phyloP scores from a whole-genome alignment of 92 coral and sea anemone species.

The Epizoanthus fatuus region DNA sequence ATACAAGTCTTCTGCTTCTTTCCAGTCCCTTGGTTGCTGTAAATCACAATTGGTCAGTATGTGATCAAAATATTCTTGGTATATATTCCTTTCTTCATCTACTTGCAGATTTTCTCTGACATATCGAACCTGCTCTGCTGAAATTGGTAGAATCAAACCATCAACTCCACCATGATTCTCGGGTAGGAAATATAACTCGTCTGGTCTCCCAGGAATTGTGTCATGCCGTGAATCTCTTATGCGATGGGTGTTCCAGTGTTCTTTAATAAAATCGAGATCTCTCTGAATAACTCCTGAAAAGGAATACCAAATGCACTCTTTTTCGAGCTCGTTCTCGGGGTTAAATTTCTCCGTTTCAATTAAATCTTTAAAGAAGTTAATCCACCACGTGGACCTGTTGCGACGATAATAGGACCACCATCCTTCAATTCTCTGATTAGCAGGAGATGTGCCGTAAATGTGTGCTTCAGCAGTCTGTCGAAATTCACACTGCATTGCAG shows the following conservation, averaged over 20 bases:
- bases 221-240: conserved; percentile 50
- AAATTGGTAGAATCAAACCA: conserved; percentile 34
- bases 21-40: conserved; percentile 53
- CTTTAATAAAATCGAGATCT: not conserved
- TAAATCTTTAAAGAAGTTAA: conserved; percentile 66
- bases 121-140: conserved; percentile 30
- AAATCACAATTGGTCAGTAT: conserved; percentile 25
- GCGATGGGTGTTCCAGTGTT: too few relatives aligned
- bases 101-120: conserved; percentile 50
- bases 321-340: conserved; percentile 61
- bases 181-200: conserved; percentile 62
- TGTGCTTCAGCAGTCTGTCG: conserved; percentile 60
- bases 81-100: conserved; percentile 44
- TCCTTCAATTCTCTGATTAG: conserved; percentile 61
- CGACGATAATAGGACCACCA: conserved; percentile 59
- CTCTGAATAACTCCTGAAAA: conserved; percentile 57
- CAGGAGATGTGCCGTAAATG: conserved; percentile 55
- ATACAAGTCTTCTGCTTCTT: conserved; percentile 58
- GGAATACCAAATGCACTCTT: conserved; percentile 61
- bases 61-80: conserved; percentile 52
- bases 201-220: conserved; percentile 73
- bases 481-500: conserved; percentile 68
- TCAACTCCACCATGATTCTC: conserved; percentile 65
- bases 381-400: conserved; percentile 68
- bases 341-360: conserved; percentile 44